These are phyloP conservation scores for Lamprologus callipterus DNA, from an alignment of 2,113 vertebrate genomes.

Conservation along the genomic window DNA sequence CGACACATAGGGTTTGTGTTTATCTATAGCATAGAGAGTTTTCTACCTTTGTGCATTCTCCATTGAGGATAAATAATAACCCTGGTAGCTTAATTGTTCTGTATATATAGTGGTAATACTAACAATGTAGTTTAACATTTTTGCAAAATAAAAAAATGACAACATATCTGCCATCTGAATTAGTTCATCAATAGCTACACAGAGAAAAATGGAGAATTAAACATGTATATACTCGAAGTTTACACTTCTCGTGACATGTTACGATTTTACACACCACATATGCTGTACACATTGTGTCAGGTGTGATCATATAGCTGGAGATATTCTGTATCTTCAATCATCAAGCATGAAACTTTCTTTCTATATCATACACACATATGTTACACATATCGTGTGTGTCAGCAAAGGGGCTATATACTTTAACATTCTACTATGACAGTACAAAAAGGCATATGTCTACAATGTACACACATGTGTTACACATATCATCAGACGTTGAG, in stretches of 20 bases:
- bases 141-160: neutral
- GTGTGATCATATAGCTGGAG: slow-evolving; percentile 12
- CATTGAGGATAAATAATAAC: neutral
- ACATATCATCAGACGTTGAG: slow-evolving; percentile 50
- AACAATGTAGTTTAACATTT: neutral
- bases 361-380: slow-evolving; percentile 45
- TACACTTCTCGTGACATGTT: slow-evolving; percentile 6
- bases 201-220: neutral
- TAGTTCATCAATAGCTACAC: neutral
- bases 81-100: neutral
- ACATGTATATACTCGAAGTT: neutral
- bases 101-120: neutral
- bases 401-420: slow-evolving; percentile 20
- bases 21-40: neutral
- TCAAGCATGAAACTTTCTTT: slow-evolving; percentile 30
- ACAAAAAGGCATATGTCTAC: slow-evolving; percentile 50
- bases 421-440: slow-evolving; percentile 52
- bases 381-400: slow-evolving; percentile 36
- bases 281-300: slow-evolving; percentile 26
- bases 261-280: slow-evolving; percentile 29
- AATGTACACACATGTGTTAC: slow-evolving; percentile 55
- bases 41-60: neutral
- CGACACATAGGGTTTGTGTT: slow-evolving; percentile 14
- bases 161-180: neutral
- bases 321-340: slow-evolving; percentile 26